phyloP scores from a whole-genome alignment of 2,797 vertebrate genomes.

The Hapalemur alaotrensis region DNA sequence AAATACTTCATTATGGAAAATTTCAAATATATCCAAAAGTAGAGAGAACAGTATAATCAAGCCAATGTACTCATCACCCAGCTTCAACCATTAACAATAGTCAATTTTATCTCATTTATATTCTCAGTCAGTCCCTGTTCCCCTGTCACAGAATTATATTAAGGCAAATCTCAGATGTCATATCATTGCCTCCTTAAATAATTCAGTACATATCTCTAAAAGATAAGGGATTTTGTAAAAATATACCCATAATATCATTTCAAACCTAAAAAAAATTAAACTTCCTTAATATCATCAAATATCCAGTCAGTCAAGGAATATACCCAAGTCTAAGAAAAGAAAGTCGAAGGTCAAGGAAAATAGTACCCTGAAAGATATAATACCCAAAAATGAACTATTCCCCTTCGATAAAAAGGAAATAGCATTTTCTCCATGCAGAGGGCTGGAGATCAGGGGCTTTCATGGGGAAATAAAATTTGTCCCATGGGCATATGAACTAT shows the following conservation, averaged over 20 bases:
- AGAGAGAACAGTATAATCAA: not conserved
- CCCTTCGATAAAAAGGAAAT: not conserved
- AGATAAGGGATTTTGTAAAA: constrained; percentile 14
- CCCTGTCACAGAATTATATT: not conserved
- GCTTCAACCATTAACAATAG: not conserved
- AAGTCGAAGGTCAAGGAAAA: constrained; percentile 9
- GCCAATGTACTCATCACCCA: not conserved
- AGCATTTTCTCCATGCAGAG: not conserved
- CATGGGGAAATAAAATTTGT: not conserved
- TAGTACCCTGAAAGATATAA: not conserved
- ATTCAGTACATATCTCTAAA: not conserved
- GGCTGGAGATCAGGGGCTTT: not conserved
- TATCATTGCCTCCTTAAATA: not conserved
- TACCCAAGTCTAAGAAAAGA: not conserved
- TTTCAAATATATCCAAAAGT: not conserved
- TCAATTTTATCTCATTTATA: not conserved
- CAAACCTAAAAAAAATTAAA: not conserved
- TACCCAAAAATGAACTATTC: not conserved
- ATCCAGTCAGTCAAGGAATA: not conserved
- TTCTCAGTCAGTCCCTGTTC: not conserved
- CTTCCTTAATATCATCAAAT: not conserved
- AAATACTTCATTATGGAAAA: constrained; percentile 21
- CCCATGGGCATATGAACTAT: not conserved
- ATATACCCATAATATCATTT: not conserved
- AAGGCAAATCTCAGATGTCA: not conserved